Base-by-base conservation (phyloP, 2,888 invertebrate genomes). In the Epirrhoe alternata region DNA sequence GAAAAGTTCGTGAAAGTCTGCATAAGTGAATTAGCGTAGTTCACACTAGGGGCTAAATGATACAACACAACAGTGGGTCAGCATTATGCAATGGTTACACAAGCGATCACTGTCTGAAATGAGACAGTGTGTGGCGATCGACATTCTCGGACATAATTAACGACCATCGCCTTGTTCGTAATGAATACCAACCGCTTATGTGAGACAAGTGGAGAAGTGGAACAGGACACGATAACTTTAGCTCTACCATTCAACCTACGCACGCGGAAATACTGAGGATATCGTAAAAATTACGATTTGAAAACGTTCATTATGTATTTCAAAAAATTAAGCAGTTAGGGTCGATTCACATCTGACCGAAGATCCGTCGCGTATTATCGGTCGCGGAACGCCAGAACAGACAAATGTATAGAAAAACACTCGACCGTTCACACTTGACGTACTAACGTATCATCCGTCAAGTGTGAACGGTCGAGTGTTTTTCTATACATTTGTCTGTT, bases 11-110 rank as follows among this genome's bases (percentile, higher is more conserved):
- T 77, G 90, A 90, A 90, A 88, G 88, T 85, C 74, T 72, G 67
- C 82, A 82, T 80, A 77, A 75, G 77, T 79, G 81, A 77, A 79
- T 89, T 89, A 90, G 86, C 85, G 80, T 85, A 81, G 74, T 89
- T 88, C 80, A 83, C 89, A 86, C 86, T 76, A 81, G 77, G 68
- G 63, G 77, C 78, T 84, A 82, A 77, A 84, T 83, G 84, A 80
- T 70, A 77, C 73, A 78, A 76, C 75, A 78, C 79, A 73, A 75
- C 77, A 74, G 72, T 72, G 70, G 77, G 72, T 61, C 75, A 72
- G 68, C 61, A 70, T 86, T 84, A 81, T 74, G 79, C 71, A 86
- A 86, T 66, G 38, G 69, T 85, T 81, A 75, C 74, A 74, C 73
- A 82, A 82, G 73, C 56, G 57, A 61, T 59, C 67, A 56, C 68